Conservation (phyloP, 1,140 invertebrate genomes). For the Eupeodes corollae region DNA sequence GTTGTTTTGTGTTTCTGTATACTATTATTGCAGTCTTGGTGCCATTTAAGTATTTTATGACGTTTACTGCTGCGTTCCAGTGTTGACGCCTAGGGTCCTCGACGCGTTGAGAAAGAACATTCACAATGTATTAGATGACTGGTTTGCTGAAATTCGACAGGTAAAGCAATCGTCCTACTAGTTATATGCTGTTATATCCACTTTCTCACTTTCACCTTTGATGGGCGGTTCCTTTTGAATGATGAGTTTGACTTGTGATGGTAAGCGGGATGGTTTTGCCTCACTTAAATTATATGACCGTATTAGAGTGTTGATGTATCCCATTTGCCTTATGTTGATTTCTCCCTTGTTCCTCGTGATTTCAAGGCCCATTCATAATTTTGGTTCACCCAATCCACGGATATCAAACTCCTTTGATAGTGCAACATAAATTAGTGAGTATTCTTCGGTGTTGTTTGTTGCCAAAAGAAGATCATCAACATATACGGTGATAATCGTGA, state of each 20-base stretch:
- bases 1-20: constrained; percentile 1
- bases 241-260: constrained; percentile 13
- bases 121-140: constrained; percentile 36
- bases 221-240: constrained; percentile 5
- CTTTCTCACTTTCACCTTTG: neutral
- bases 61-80: constrained; percentile 26
- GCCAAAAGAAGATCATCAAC: constrained; percentile 20
- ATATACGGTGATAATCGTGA: constrained; percentile 5
- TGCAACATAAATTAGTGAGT: constrained; percentile 10
- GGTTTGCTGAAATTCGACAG: constrained; percentile 24
- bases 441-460: constrained; percentile 4
- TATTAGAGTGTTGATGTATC: constrained; percentile 29
- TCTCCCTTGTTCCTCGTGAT: constrained; percentile 14
- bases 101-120: constrained; percentile 14
- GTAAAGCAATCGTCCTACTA: constrained; percentile 35
- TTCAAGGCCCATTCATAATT: constrained; percentile 22
- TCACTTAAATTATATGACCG: constrained; percentile 12
- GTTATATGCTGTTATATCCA: constrained; percentile 17
- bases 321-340: constrained; percentile 24
- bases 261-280: constrained; percentile 11
- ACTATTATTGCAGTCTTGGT: constrained; percentile 13
- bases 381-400: constrained; percentile 12
- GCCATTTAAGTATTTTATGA: constrained; percentile 33
- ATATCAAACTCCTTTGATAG: constrained; percentile 19
- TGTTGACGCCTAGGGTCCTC: constrained; percentile 16